Evolutionary conservation across 2,113 vertebrate genomes (phyloP).

Genomic region (Salvator merianae): DNA sequence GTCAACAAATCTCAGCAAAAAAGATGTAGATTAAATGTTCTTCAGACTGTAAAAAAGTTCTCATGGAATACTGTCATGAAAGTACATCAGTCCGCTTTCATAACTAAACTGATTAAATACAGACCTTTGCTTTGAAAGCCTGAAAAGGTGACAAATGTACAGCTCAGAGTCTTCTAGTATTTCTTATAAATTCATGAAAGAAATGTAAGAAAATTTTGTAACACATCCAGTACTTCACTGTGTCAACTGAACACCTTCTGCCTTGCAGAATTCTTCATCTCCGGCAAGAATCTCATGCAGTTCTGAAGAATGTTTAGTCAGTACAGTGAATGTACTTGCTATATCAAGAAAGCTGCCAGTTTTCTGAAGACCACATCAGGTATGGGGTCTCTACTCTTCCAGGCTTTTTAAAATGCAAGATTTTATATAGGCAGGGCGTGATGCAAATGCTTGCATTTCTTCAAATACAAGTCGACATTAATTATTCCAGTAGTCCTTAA

Average conservation of each 20-base stretch:
- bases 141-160: too few species aligned
- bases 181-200: background rate
- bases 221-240: background rate
- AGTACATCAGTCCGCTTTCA: background rate
- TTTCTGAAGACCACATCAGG: constrained; percentile 17
- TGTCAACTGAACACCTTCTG: constrained; percentile 17
- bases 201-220: background rate
- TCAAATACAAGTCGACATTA: background rate
- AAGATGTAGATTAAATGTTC: background rate
- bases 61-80: background rate
- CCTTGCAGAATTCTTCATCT: constrained; percentile 18
- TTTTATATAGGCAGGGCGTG: background rate
- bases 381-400: constrained; percentile 1
- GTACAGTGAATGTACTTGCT: constrained; percentile 13
- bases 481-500: background rate
- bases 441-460: background rate
- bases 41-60: background rate
- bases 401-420: background rate
- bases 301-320: constrained; percentile 12
- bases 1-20: background rate
- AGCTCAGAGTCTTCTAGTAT: background rate
- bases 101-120: background rate
- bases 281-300: background rate
- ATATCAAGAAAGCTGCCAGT: constrained; percentile 11
- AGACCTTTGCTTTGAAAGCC: background rate